phyloP scores from a whole-genome alignment of 2,113 vertebrate species.

The Coregonus clupeaformis region DNA sequence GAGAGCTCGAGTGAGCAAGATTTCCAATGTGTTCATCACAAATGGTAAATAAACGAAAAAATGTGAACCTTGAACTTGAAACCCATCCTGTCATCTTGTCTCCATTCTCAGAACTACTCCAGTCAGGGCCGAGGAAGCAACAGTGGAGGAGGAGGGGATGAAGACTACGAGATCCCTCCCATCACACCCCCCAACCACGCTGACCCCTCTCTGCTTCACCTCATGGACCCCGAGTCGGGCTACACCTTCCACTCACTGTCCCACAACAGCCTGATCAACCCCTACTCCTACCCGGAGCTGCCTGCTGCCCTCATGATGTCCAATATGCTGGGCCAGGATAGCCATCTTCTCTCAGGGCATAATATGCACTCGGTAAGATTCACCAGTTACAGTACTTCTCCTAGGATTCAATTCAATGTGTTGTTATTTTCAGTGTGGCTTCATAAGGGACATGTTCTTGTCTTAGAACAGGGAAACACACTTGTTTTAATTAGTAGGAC shows the following conservation, averaged over 20 bases:
- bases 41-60: too few species aligned
- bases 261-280: constrained; percentile 84
- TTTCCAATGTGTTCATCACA: too few species aligned
- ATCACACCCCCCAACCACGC: constrained; percentile 88
- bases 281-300: constrained; percentile 86
- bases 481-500: constrained; percentile 32
- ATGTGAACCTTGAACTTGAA: too few species aligned
- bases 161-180: constrained; percentile 90
- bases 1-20: too few species aligned
- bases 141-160: constrained; percentile 60
- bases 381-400: not conserved
- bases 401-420: not conserved
- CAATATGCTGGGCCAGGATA: constrained; percentile 87
- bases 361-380: constrained; percentile 86
- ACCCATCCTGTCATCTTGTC: not conserved
- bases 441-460: not conserved
- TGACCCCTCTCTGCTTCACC: constrained; percentile 82
- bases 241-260: constrained; percentile 86
- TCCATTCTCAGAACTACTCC: constrained; percentile 79
- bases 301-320: constrained; percentile 88
- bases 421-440: not conserved
- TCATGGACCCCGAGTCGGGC: constrained; percentile 84
- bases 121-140: constrained; percentile 75
- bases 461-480: not conserved
- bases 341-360: constrained; percentile 85